These are phyloP conservation scores for Salvelinus namaycush DNA, from an alignment of 2,113 vertebrate species.

Conservation along the genomic window DNA sequence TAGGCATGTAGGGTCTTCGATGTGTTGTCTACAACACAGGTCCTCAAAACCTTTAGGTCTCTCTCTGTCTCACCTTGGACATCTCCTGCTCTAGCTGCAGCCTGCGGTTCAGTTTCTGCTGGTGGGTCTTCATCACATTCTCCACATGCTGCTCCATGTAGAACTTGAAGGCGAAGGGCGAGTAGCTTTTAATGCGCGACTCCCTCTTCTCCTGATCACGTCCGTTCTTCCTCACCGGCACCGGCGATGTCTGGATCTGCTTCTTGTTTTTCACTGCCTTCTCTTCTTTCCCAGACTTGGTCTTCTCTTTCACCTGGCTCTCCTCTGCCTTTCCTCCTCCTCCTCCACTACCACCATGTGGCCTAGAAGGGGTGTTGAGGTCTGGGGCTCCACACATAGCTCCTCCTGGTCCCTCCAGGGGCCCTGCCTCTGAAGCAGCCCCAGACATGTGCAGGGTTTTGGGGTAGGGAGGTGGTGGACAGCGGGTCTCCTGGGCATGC, in stretches of 20 bases:
- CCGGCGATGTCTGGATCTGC: slow-evolving; percentile 95
- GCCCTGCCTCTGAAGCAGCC: slow-evolving; percentile 70
- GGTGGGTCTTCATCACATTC: slow-evolving; percentile 96
- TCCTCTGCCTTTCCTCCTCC: slow-evolving; percentile 54
- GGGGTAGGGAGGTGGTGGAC: slow-evolving; percentile 92
- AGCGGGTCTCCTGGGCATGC: slow-evolving; percentile 81
- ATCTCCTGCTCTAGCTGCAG: slow-evolving; percentile 97
- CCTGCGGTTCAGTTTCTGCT: slow-evolving; percentile 93
- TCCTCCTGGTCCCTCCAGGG: slow-evolving; percentile 66
- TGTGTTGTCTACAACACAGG: slow-evolving; percentile 21
- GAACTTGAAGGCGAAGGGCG: slow-evolving; percentile 96
- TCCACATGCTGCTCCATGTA: slow-evolving; percentile 99
- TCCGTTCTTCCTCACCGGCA: slow-evolving; percentile 88
- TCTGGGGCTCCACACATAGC: slow-evolving; percentile 58
- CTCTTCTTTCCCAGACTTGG: slow-evolving; percentile 80
- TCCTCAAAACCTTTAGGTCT: slow-evolving; percentile 6
- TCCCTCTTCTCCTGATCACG: slow-evolving; percentile 94
- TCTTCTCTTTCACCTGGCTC: slow-evolving; percentile 78
- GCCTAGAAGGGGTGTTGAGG: slow-evolving; percentile 26
- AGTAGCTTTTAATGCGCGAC: slow-evolving; percentile 97
- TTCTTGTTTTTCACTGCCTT: slow-evolving; percentile 90
- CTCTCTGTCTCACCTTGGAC: slow-evolving; percentile 84
- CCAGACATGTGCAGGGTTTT: slow-evolving; percentile 83
- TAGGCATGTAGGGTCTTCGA: slow-evolving; percentile 1
- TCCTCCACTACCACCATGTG: slow-evolving; percentile 51